Evolutionary conservation across 2,888 invertebrate species (phyloP), one percentile per base, ranked within the genome.

Genomic region (Siphlonurus alternatus): DNA sequence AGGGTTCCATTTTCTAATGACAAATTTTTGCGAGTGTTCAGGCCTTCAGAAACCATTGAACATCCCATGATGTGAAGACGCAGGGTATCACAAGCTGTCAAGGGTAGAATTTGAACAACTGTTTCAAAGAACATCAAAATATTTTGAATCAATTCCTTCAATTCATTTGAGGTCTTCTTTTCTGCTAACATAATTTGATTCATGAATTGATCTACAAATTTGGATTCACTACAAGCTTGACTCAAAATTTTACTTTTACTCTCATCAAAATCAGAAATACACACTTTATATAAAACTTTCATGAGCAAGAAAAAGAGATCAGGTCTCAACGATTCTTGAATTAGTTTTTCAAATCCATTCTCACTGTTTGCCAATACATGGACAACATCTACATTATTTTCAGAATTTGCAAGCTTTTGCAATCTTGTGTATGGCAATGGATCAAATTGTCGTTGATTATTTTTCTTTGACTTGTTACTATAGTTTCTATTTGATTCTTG

Each of bases 251-350:
- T 62, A 25, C 65, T 66, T 66, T 69, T 70, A 10, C 66, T 66
- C 25, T 65, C 64, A 54, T 56, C 53, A 59, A 71, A 71, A n/a
- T 66, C 59, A 19, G 69, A 68, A 70, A 71, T 60, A 75, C 78
- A 79, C 19, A 80, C 69, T 63, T 74, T 76, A 2, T 74, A 73
- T 62, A 80, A 68, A 69, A 80, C 73, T 72, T 73, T 77, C 1
- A 79, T 73, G 22, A 81, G 76, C 65, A 81, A 20, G 63, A 80
- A 77, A 66, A 80, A 74, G 68, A 75, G 76, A 69, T 81, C 80
- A 25, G 76, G 76, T 71, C 77, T 77, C 5, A 80, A 68, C 64
- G 78, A 75, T 5, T 71, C 71, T 25, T 78, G 74, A 20, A 80
- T 70, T 10, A 79, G 73, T 61, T 76, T 75, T 75, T 77, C 77